Evolutionary conservation across 2,113 vertebrate genomes (phyloP).

Genomic region (Chitala chitala): DNA sequence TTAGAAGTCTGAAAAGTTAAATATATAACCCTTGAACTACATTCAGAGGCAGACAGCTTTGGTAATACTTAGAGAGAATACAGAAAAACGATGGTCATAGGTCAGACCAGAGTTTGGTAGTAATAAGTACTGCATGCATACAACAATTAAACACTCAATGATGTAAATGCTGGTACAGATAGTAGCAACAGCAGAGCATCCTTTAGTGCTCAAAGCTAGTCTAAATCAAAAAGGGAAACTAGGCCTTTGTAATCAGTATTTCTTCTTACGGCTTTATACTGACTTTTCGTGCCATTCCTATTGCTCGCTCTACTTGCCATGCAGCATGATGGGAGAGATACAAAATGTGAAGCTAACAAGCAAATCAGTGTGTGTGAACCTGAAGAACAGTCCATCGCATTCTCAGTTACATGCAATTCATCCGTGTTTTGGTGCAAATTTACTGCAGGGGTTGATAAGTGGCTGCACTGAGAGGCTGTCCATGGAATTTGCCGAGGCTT

Average conservation of each 20-base stretch:
- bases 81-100: background rate
- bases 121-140: background rate
- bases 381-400: slow-evolving; percentile 30
- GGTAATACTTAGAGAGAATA: background rate
- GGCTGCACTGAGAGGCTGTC: background rate
- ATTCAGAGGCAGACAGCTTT: too few relatives aligned
- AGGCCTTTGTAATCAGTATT: background rate
- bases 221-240: background rate
- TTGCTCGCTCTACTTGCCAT: background rate
- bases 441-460: slow-evolving; percentile 36
- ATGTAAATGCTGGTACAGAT: background rate
- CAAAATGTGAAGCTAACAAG: slow-evolving; percentile 8
- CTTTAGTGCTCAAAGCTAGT: background rate
- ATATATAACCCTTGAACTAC: too few relatives aligned
- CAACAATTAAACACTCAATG: background rate
- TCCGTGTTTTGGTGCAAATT: slow-evolving; percentile 32
- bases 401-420: slow-evolving; percentile 31
- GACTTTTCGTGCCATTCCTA: background rate
- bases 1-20: too few relatives aligned
- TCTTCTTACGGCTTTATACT: background rate
- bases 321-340: background rate
- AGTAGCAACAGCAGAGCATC: background rate
- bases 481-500: background rate
- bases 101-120: background rate
- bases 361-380: slow-evolving; percentile 24